Evolutionary conservation across 2,888 invertebrate species (phyloP).

Genomic region (Limnephilus marmoratus): DNA sequence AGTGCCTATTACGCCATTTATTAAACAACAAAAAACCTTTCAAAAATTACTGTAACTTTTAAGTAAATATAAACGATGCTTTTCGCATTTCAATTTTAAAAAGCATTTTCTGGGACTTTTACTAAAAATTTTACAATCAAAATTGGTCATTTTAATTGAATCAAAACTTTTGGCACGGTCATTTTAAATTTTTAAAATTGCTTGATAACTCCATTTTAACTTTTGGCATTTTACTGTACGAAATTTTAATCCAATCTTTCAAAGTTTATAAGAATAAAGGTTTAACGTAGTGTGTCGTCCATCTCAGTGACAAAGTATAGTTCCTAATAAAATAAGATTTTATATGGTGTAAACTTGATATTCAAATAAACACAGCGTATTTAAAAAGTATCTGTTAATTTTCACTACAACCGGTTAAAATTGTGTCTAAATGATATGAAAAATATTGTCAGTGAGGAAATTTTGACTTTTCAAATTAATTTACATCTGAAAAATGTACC

Average conservation of each 20-base stretch:
- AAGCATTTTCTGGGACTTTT: background rate
- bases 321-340: constrained; percentile 66
- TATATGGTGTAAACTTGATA: constrained; percentile 12
- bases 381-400: background rate
- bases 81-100: constrained; percentile 15
- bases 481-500: background rate
- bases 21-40: background rate
- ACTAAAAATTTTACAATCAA: constrained; percentile 28
- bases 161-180: constrained; percentile 7
- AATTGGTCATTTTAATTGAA: constrained; percentile 23
- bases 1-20: background rate
- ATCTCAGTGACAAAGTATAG: constrained; percentile 64
- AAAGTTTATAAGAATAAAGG: constrained; percentile 6
- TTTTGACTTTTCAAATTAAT: background rate
- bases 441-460: background rate
- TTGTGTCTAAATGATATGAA: background rate
- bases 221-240: constrained; percentile 42
- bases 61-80: background rate
- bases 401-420: background rate
- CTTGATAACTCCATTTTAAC: constrained; percentile 44
- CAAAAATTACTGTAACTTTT: background rate
- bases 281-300: background rate
- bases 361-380: background rate
- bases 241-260: constrained; percentile 40
- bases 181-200: constrained; percentile 44